Percentiles rank a stretch among this genome's conserved stretches.
Evolutionary conservation across 2,113 vertebrate species (phyloP).

Genomic region (Chiloscyllium plagiosum): DNA sequence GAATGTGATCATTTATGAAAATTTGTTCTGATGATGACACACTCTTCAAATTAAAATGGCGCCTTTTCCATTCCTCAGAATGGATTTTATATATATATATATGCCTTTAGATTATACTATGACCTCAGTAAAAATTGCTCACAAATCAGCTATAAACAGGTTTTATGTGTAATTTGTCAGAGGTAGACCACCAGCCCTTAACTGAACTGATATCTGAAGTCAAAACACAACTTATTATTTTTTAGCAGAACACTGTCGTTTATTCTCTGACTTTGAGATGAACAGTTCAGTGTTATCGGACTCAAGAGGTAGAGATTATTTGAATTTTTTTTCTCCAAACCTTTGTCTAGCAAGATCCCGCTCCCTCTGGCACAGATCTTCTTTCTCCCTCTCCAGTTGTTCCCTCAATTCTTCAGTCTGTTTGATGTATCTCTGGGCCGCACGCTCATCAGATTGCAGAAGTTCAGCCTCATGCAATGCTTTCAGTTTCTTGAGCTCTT

Average conservation of each 20-base stretch:
- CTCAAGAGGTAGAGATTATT: neutral
- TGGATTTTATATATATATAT: too few relatives aligned
- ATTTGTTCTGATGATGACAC: neutral
- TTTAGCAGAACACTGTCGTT: neutral
- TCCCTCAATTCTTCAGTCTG: conserved; percentile 73
- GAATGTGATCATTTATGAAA: neutral
- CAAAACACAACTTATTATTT: neutral
- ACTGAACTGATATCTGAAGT: neutral
- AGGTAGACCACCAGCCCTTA: neutral
- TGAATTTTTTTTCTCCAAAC: conserved; percentile 45
- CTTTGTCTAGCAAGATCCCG: conserved; percentile 70
- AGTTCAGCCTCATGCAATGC: conserved; percentile 81
- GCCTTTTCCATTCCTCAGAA: neutral
- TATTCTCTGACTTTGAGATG: too few relatives aligned
- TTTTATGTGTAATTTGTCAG: neutral
- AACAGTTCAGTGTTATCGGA: neutral
- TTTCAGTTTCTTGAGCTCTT: conserved; percentile 78
- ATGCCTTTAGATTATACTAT: too few relatives aligned
- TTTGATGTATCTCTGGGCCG: conserved; percentile 61
- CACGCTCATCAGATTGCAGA: conserved; percentile 69
- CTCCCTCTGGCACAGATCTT: conserved; percentile 72
- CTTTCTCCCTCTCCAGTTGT: conserved; percentile 71
- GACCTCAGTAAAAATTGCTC: neutral
- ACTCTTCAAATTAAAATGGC: neutral
- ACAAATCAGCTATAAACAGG: neutral